These are phyloP conservation scores for Frankliniella fusca DNA, from an alignment of 2,888 invertebrate genomes.

Conservation along the genomic window DNA sequence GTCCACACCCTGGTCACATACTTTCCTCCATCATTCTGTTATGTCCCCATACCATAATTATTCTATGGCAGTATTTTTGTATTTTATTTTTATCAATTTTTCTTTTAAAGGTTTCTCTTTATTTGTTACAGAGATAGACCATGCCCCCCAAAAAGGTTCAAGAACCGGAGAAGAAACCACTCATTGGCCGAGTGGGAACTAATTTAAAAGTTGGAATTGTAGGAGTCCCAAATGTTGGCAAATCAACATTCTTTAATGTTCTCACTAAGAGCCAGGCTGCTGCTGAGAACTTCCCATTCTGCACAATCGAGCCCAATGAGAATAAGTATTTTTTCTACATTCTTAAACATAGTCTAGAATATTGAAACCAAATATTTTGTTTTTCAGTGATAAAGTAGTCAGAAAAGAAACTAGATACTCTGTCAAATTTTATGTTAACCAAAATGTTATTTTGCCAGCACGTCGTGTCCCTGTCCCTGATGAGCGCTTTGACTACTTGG, in stretches of 20 bases:
- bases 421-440: conserved; percentile 13
- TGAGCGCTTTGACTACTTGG: conserved; percentile 85
- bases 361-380: background rate
- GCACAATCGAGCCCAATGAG: conserved; percentile 99
- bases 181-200: conserved; percentile 93
- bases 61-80: background rate
- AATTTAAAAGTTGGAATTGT: conserved; percentile 96
- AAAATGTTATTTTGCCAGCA: conserved; percentile 48
- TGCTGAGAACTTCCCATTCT: conserved; percentile 99
- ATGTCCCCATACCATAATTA: background rate
- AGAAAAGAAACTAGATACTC: no score
- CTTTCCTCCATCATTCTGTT: background rate
- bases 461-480: conserved; percentile 98
- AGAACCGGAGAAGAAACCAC: conserved; percentile 80
- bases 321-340: conserved; percentile 73
- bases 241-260: conserved; percentile 99
- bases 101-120: background rate
- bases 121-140: conserved; percentile 40
- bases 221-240: conserved; percentile 96
- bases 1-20: background rate
- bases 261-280: conserved; percentile 95
- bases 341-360: background rate
- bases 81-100: background rate
- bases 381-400: background rate
- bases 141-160: conserved; percentile 89